Evolutionary conservation across 2,113 vertebrate species (phyloP).

Genomic region (Centropus bengalensis): DNA sequence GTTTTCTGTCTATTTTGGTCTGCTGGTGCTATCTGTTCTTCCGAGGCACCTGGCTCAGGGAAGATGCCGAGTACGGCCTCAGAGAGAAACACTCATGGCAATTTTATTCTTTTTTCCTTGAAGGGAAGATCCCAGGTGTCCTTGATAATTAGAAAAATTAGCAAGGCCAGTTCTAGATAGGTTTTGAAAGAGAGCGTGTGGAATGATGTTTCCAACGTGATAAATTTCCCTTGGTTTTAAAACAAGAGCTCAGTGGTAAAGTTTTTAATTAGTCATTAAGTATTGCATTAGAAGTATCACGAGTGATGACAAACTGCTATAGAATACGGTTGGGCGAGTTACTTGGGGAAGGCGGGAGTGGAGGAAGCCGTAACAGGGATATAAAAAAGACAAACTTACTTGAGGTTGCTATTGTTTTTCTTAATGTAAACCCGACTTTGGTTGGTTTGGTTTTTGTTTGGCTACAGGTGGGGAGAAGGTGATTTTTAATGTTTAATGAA

Average conservation of each 20-base stretch:
- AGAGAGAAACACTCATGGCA: neutral
- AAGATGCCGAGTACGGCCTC: neutral
- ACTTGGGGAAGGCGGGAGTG: neutral
- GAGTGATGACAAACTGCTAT: constrained; percentile 16
- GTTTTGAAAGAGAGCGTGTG: constrained; percentile 12
- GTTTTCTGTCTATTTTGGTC: constrained; percentile 8
- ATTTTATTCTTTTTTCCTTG: neutral
- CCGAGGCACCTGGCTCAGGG: neutral
- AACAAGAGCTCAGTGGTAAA: constrained; percentile 37
- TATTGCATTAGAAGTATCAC: constrained; percentile 31
- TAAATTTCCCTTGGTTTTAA: constrained; percentile 67
- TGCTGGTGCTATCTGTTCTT: neutral
- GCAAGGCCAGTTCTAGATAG: constrained; percentile 51
- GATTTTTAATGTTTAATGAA: neutral
- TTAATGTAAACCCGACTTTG: neutral
- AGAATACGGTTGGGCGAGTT: neutral
- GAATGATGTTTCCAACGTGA: constrained; percentile 21
- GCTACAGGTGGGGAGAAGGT: constrained; percentile 50
- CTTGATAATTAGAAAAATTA: constrained; percentile 68
- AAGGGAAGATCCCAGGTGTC: constrained; percentile 54
- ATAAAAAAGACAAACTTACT: neutral
- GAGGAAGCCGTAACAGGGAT: neutral
- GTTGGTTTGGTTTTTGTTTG: neutral
- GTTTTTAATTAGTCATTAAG: constrained; percentile 67
- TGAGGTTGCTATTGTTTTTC: neutral